These are phyloP conservation scores for Neotoxoptera formosana DNA, from an alignment of 1,140 invertebrate genomes.

Conservation along the genomic window DNA sequence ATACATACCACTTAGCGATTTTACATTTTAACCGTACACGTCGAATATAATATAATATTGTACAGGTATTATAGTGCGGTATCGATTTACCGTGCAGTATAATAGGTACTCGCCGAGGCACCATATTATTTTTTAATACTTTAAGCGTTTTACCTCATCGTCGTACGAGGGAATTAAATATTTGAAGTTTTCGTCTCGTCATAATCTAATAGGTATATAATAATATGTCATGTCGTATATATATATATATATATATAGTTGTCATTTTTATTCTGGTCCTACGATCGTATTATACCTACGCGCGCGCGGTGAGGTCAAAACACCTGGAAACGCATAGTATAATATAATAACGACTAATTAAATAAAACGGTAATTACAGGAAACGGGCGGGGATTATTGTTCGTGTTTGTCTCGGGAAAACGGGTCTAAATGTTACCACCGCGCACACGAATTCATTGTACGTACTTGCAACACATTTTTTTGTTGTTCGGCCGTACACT, in stretches of 20 bases:
- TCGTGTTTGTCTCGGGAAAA: slow-evolving; percentile 16
- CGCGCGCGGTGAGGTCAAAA: background rate
- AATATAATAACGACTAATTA: slow-evolving; percentile 25
- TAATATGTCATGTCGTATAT: background rate
- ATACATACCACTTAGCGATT: slow-evolving; percentile 29
- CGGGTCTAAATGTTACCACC: background rate
- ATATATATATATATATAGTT: background rate
- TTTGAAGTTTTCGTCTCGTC: background rate
- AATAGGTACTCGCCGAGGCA: background rate
- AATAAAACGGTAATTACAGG: slow-evolving; percentile 46
- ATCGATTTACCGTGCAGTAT: background rate
- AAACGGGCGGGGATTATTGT: slow-evolving; percentile 31
- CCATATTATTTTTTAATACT: background rate
- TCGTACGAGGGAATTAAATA: background rate
- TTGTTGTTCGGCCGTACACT: background rate
- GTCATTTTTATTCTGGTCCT: background rate
- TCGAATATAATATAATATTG: background rate
- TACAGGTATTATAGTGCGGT: slow-evolving; percentile 3
- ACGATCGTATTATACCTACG: background rate
- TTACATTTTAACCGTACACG: background rate
- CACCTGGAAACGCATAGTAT: background rate
- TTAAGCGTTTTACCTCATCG: background rate
- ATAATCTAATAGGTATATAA: background rate
- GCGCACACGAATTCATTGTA: background rate
- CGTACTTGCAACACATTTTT: background rate